These are phyloP conservation scores for Eristalinus sepulchralis DNA, from an alignment of 2,888 invertebrate genomes.

Conservation along the genomic window DNA sequence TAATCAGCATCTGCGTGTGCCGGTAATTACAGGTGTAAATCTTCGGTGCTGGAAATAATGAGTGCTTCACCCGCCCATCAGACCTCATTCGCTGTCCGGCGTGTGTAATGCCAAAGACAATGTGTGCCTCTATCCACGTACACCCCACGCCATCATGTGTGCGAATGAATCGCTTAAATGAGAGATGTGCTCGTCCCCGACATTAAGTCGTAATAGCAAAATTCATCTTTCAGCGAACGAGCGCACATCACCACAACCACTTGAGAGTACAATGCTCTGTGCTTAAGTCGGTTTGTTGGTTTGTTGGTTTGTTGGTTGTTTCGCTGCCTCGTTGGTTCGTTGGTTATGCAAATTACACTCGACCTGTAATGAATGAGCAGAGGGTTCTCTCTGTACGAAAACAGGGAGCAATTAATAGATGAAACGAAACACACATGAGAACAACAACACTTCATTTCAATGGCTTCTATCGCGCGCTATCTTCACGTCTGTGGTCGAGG, in stretches of 20 bases:
- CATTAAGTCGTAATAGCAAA: background rate
- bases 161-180: slow-evolving; percentile 27
- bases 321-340: slow-evolving; percentile 11
- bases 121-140: slow-evolving; percentile 12
- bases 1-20: slow-evolving; percentile 37
- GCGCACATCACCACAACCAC: slow-evolving; percentile 20
- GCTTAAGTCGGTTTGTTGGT: slow-evolving; percentile 1
- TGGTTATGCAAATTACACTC: slow-evolving; percentile 55
- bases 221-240: slow-evolving; percentile 12
- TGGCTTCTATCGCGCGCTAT: background rate
- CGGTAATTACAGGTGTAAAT: slow-evolving; percentile 60
- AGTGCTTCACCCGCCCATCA: slow-evolving; percentile 1
- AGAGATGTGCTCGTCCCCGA: slow-evolving; percentile 19
- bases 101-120: slow-evolving; percentile 22
- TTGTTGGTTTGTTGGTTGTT: slow-evolving; percentile 1
- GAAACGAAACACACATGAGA: background rate
- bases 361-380: slow-evolving; percentile 35
- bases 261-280: slow-evolving; percentile 55
- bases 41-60: slow-evolving; percentile 48
- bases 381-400: slow-evolving; percentile 10
- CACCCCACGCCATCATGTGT: background rate
- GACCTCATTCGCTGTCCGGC: background rate
- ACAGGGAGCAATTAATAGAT: slow-evolving; percentile 42
- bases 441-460: slow-evolving; percentile 1
- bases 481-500: slow-evolving; percentile 8